These are phyloP conservation scores for Pachyuromys duprasi DNA, from an alignment of 2,797 vertebrate species.

Conservation along the genomic window DNA sequence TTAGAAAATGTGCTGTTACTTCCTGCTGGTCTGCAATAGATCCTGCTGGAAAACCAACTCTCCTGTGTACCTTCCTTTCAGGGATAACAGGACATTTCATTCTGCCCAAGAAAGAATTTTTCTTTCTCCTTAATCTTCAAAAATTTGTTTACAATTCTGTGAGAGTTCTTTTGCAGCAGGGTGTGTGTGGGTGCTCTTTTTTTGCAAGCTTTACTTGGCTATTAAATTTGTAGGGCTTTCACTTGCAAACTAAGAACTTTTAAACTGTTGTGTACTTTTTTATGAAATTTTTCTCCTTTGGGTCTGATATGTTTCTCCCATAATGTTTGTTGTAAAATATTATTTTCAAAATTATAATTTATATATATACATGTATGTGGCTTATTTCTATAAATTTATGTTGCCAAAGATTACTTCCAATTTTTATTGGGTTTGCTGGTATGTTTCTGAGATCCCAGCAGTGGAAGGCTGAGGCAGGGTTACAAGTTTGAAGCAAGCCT, in stretches of 20 bases:
- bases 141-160: conserved; percentile 23
- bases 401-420: not conserved
- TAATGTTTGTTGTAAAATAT: conserved; percentile 1
- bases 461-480: not conserved
- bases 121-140: conserved; percentile 1
- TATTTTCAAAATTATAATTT: conserved; percentile 24
- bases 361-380: not conserved
- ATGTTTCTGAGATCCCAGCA: not conserved
- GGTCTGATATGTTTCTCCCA: not conserved
- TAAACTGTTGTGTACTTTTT: conserved; percentile 31
- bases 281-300: not conserved
- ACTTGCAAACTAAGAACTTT: not conserved
- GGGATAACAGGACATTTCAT: not conserved
- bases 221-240: conserved; percentile 25
- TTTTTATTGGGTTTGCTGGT: not conserved
- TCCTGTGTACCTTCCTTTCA: not conserved
- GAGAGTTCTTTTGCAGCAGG: not conserved
- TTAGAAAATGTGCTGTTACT: not conserved
- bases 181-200: not conserved
- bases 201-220: not conserved
- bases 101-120: conserved; percentile 28
- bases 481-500: not conserved
- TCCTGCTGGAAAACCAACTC: not conserved
- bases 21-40: not conserved
- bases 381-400: conserved; percentile 20